phyloP scores from a whole-genome alignment of 2,113 vertebrate genomes.

The Peromyscus californicus region DNA sequence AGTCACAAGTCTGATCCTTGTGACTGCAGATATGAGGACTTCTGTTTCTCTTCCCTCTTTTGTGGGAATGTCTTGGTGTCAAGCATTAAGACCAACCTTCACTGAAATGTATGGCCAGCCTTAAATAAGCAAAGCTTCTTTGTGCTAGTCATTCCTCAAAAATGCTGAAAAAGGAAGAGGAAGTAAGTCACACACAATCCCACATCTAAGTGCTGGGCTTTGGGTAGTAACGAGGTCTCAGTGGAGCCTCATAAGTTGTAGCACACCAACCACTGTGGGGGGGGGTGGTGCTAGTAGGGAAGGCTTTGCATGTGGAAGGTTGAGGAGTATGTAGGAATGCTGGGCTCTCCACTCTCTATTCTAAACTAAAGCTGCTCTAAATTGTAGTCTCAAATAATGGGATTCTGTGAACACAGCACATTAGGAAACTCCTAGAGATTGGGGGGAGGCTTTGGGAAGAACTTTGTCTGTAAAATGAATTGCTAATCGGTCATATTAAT shows the following conservation, averaged over 20 bases:
- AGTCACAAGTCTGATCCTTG: conserved; percentile 22
- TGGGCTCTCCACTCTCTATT: neutral
- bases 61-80: neutral
- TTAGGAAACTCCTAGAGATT: neutral
- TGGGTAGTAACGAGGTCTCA: neutral
- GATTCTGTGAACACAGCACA: neutral
- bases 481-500: too few species aligned
- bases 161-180: neutral
- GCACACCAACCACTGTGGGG: accelerated
- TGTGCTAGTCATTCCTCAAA: neutral
- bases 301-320: accelerated
- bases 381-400: neutral
- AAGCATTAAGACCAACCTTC: neutral
- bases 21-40: neutral
- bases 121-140: neutral
- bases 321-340: accelerated
- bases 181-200: neutral
- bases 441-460: neutral
- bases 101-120: neutral
- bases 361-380: neutral
- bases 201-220: neutral
- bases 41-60: neutral
- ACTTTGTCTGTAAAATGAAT: neutral
- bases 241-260: accelerated
- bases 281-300: accelerated